phyloP scores from a whole-genome alignment of 2,113 vertebrate species.

The Buteo buteo region DNA sequence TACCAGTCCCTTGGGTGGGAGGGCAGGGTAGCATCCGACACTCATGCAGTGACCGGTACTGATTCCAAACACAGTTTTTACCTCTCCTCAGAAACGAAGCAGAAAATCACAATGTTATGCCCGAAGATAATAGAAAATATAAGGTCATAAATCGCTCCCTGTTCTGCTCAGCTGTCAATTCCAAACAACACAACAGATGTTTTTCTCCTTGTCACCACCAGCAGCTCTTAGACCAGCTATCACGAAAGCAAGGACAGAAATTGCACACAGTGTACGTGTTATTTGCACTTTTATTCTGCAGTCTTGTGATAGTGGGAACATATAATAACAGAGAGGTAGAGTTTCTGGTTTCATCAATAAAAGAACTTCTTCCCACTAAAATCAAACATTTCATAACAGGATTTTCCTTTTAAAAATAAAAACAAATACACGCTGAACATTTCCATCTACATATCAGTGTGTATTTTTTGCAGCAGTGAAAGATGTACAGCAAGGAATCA shows the following conservation, averaged over 20 bases:
- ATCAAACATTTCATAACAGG: neutral
- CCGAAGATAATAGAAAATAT: neutral
- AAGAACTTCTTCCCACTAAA: neutral
- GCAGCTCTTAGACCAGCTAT: neutral
- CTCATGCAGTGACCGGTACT: neutral
- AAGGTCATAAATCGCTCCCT: neutral
- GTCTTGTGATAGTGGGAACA: neutral
- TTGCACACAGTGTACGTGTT: neutral
- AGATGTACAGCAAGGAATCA: neutral
- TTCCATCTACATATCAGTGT: neutral
- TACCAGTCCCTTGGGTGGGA: neutral
- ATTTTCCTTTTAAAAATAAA: neutral
- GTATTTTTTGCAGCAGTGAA: neutral
- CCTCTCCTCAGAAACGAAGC: neutral
- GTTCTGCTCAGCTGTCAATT: neutral
- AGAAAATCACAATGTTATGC: conserved; percentile 10
- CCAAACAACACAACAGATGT: neutral
- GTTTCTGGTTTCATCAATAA: neutral
- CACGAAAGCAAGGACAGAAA: neutral
- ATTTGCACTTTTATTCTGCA: neutral
- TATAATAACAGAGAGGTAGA: neutral
- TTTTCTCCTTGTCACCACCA: neutral
- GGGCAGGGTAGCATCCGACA: neutral
- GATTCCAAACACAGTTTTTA: neutral
- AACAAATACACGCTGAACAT: neutral